Base-by-base conservation (phyloP, 2,113 vertebrate genomes). In the Actenoides lindsayi region DNA sequence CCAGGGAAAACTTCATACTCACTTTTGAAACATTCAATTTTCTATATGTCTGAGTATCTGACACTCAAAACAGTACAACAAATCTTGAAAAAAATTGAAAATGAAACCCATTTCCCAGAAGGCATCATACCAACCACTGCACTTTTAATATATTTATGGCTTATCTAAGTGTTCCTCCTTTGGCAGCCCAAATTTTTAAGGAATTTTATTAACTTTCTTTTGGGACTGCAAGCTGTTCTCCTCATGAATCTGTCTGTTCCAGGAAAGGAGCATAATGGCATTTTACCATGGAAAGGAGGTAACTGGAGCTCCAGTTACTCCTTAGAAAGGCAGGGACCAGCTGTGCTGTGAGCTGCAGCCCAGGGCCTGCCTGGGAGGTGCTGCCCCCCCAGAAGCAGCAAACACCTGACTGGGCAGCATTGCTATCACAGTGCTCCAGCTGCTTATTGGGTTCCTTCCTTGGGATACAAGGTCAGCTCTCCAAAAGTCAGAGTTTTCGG, bases 21-120 rank as follows among this genome's bases (percentile, higher is more conserved):
- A 33, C n/a, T 62, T 76, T 44, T 50, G n/a, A 88, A 94, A 76
- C 39, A 8, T 67, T 74, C 33, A 10, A 37, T 85, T 87, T 94
- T 35, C 56, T 57, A 25, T 6, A 75, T 50, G 65, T 41, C 37
- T 53, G 44, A 87, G 21, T 25, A 89, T 95, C 51, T 83, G n/a
- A 44, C 70, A 91, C 33, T 87, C 48, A 73, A 83, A 94, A 75
- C 6, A 69, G 11, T 9, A 68, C 18, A 83, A 67, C 6, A 74
- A 81, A 20, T 56, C 62, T 82, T 93, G 62, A 93, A 78, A 87
- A 53, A 89, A 95, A 93, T 35, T 6, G 41, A 79, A 93, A 94
- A 69, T 25, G 30, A 91, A 90, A 42, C 30, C n/a, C 54, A 39
- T 79, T 87, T 79, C 65, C 69, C 81, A 90, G 70, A 69, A 93